These are phyloP conservation scores for Stichopus horrens DNA, from an alignment of 53 echinoderm and acorn worm genomes.

Conservation along the genomic window DNA sequence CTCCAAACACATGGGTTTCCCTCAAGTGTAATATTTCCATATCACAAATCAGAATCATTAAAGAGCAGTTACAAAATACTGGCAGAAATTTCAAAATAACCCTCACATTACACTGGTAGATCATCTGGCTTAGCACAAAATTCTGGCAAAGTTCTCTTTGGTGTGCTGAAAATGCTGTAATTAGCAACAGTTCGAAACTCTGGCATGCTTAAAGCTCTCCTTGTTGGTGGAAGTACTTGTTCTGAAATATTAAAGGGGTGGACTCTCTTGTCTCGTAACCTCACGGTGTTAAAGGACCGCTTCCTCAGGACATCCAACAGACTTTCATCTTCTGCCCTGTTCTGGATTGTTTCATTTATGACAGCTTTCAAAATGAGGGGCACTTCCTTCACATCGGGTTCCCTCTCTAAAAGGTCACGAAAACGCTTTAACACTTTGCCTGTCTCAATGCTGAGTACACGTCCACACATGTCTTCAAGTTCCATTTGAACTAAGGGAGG, in stretches of 20 bases:
- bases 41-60: too few species aligned
- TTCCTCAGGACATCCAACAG: constrained; percentile 76
- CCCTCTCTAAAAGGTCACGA: constrained; percentile 69
- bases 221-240: constrained; percentile 54
- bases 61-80: too few species aligned
- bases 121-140: constrained; percentile 88
- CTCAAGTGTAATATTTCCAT: too few species aligned
- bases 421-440: constrained; percentile 77
- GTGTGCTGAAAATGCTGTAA: constrained; percentile 43
- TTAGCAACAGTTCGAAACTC: constrained; percentile 71
- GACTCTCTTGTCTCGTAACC: constrained; percentile 68
- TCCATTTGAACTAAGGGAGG: constrained; percentile 79
- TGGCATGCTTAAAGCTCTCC: constrained; percentile 78
- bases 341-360: constrained; percentile 82
- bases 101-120: constrained; percentile 69
- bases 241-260: constrained; percentile 75
- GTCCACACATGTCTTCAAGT: constrained; percentile 79
- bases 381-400: constrained; percentile 82
- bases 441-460: constrained; percentile 63
- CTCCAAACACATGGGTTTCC: too few species aligned
- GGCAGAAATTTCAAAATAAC: too few species aligned
- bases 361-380: constrained; percentile 80
- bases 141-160: constrained; percentile 74
- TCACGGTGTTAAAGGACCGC: constrained; percentile 72
- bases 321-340: constrained; percentile 80